phyloP scores from a whole-genome alignment of 2,888 invertebrate genomes.

The Oconnorella tubifera region DNA sequence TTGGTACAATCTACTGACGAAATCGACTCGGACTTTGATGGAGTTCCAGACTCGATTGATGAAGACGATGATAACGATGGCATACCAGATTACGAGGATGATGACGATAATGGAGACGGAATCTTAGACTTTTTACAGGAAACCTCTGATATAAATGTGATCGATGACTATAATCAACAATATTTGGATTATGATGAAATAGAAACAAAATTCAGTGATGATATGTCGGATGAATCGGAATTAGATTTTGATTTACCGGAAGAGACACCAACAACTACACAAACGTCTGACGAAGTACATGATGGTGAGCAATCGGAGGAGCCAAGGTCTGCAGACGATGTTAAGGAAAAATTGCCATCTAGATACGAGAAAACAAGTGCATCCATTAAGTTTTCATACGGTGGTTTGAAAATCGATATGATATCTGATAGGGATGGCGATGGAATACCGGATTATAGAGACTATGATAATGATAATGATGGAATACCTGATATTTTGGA shows the following conservation, averaged over 20 bases:
- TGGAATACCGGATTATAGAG: slow-evolving; percentile 30
- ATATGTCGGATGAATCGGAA: neutral
- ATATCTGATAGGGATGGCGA: slow-evolving; percentile 15
- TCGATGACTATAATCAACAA: neutral
- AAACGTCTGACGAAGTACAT: too few species aligned
- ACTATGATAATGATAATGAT: slow-evolving; percentile 27
- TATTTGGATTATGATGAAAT: neutral
- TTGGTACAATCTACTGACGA: slow-evolving; percentile 39
- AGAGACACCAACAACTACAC: too few species aligned
- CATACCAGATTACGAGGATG: slow-evolving; percentile 39
- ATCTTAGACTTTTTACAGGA: slow-evolving; percentile 36
- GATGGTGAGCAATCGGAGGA: slow-evolving; percentile 27
- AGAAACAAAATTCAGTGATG: neutral
- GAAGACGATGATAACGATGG: slow-evolving; percentile 23
- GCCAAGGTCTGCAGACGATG: neutral
- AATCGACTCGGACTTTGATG: slow-evolving; percentile 23
- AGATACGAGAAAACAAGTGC: slow-evolving; percentile 29
- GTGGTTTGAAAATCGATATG: slow-evolving; percentile 35
- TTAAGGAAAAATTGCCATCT: slow-evolving; percentile 20
- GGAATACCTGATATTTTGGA: slow-evolving; percentile 20
- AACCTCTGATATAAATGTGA: slow-evolving; percentile 27
- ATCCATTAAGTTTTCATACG: slow-evolving; percentile 35
- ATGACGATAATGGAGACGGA: slow-evolving; percentile 39
- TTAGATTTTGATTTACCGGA: neutral
- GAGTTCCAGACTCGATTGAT: slow-evolving; percentile 11